Evolutionary conservation across 2,113 vertebrate genomes (phyloP).

Genomic region (Pipra filicauda): DNA sequence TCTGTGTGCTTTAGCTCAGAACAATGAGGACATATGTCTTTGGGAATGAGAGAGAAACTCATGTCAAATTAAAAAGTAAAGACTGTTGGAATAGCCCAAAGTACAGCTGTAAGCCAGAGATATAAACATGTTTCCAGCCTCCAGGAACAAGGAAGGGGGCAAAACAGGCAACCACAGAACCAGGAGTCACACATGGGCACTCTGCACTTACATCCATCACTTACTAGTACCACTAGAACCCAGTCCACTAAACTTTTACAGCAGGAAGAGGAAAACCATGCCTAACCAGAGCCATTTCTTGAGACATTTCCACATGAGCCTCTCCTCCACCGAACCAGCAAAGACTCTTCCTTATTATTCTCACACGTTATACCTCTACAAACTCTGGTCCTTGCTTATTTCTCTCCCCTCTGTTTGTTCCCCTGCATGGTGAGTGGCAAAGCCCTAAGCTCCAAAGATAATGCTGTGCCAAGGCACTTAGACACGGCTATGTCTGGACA

Average conservation of each 20-base stretch:
- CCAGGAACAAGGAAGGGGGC: neutral
- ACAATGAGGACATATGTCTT: neutral
- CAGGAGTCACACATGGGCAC: neutral
- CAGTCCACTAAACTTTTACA: neutral
- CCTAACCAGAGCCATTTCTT: neutral
- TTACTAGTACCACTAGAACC: neutral
- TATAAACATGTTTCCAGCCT: neutral
- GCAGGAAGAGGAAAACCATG: neutral
- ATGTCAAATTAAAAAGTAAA: neutral
- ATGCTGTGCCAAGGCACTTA: conserved; percentile 12
- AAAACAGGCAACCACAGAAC: neutral
- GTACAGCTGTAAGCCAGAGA: neutral
- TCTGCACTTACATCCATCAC: neutral
- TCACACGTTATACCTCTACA: neutral
- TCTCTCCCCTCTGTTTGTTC: neutral
- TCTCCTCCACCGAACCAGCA: neutral
- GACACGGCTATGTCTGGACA: neutral
- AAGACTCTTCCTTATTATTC: neutral
- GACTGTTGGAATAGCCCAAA: neutral
- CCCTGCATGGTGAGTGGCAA: neutral
- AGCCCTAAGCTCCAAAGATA: conserved; percentile 16
- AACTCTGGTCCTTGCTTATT: neutral
- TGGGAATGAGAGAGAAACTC: neutral
- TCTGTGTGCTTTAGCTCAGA: neutral
- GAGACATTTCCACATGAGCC: neutral